Percentiles rank a stretch among this genome's conserved stretches.
Conservation (phyloP, 2,797 vertebrate species). For the Propithecus perrieri region DNA sequence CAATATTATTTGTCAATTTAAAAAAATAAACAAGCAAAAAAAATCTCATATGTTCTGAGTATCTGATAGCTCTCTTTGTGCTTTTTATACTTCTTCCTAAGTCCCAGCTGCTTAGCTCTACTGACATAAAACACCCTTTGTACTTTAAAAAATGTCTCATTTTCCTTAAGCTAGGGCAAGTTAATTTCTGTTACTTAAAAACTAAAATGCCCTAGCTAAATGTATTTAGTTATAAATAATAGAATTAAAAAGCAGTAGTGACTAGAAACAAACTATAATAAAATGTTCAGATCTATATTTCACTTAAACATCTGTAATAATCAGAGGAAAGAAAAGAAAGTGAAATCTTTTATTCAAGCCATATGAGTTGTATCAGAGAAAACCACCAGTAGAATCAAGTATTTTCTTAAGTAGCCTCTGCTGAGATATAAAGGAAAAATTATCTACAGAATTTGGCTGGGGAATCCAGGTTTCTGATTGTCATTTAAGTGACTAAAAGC, state of each 20-base stretch:
- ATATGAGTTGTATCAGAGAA: background rate
- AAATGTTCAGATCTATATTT: background rate
- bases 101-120: background rate
- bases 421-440: background rate
- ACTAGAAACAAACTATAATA: background rate
- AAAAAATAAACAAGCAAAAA: background rate
- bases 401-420: background rate
- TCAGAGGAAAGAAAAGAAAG: background rate
- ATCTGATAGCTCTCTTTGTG: background rate
- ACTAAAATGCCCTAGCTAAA: background rate
- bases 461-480: background rate
- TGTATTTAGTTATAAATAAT: background rate
- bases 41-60: background rate
- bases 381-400: background rate
- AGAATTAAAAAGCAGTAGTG: background rate
- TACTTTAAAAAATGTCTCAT: background rate
- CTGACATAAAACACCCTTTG: background rate
- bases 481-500: background rate
- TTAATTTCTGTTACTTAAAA: background rate
- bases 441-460: background rate
- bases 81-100: background rate
- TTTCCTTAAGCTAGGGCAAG: background rate
- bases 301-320: background rate
- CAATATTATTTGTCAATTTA: background rate
- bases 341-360: background rate